Evolutionary conservation across 2,113 vertebrate genomes (phyloP), one percentile per base, ranked within the genome.

Genomic region (Coptodon bakossiorum): DNA sequence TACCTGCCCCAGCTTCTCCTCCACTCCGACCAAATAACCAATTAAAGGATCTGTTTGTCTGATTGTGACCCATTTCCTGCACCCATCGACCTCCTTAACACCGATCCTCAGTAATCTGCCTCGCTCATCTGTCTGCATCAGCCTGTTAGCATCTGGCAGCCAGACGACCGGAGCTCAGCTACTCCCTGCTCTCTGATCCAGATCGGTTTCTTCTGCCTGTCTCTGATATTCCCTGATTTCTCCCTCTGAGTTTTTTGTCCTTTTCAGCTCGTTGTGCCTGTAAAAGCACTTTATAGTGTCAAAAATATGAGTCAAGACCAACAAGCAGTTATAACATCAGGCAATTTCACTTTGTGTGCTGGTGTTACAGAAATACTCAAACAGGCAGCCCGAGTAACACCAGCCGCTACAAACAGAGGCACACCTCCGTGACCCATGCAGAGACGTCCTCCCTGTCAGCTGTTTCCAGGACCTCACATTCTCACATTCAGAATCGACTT

Each of bases 41-140:
- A 36, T 38, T 66, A 66, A 38, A 66, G 3, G 9, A n/a, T 66
- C 61, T 38, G 10, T 66, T 66, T 66, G 31, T 34, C 59, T 63
- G 59, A 34, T 19, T 63, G 16, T 36, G 36, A 22, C 17, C 59
- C 31, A 36, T 34, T 66, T 13, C 61, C 61, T 66, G 61, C 34
- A 68, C 3, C 61, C 6, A 19, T 38, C 19, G 1, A 38, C 34
- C 61, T 38, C 6, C 61, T 38, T 0, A 7, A 0, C 17, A 38
- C 19, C 6, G 4, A 66, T 36, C 31, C 19, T 66, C 17, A 38
- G 34, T 66, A n/a, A 66, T 66, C 61, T 7, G 17, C 31, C 31
- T n/a, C 17, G 31, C 9, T 63, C 31, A 63, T 57, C 54, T 4
- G 0, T 27, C 54, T 56, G 3, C 22, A 56, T 63, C 59, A 63